phyloP scores from a whole-genome alignment of 2,797 vertebrate genomes.

The Acanthornis magna region DNA sequence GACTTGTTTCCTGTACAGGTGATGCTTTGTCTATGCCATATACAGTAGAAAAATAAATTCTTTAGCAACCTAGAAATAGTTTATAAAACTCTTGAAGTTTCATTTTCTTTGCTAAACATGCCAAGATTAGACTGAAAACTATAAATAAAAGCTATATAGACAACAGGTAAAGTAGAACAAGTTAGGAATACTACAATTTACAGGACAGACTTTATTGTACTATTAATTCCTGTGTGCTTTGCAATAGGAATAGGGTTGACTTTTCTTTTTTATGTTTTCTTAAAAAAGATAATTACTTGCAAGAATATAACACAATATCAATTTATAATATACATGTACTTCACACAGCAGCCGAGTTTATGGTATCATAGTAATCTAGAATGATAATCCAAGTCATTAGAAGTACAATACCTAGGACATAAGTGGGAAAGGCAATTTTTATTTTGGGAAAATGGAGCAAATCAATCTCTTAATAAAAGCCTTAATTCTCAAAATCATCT shows the following conservation, averaged over 20 bases:
- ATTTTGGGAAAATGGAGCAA: constrained; percentile 85
- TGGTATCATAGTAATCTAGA: constrained; percentile 68
- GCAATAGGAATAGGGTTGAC: constrained; percentile 72
- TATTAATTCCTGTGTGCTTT: constrained; percentile 81
- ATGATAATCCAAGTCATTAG: constrained; percentile 68
- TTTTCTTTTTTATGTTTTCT: constrained; percentile 74
- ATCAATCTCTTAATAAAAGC: constrained; percentile 80
- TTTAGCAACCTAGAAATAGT: constrained; percentile 85
- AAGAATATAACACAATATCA: constrained; percentile 77
- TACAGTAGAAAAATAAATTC: constrained; percentile 85
- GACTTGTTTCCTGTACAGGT: constrained; percentile 78
- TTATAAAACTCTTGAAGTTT: constrained; percentile 82
- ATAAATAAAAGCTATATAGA: constrained; percentile 82
- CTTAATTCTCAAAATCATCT: constrained; percentile 90
- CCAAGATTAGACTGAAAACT: constrained; percentile 77
- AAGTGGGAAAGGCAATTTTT: constrained; percentile 80
- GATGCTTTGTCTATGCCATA: constrained; percentile 80
- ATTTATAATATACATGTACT: constrained; percentile 82
- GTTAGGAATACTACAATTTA: constrained; percentile 80
- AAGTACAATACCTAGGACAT: constrained; percentile 82
- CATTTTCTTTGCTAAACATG: constrained; percentile 77
- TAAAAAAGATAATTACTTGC: constrained; percentile 82
- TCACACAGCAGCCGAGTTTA: constrained; percentile 76
- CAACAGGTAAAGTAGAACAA: constrained; percentile 79
- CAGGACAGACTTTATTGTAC: constrained; percentile 78